Evolutionary conservation across 2,888 invertebrate species (phyloP), one percentile per base, ranked within the genome.

Genomic region (Zhengitettix transpicula): DNA sequence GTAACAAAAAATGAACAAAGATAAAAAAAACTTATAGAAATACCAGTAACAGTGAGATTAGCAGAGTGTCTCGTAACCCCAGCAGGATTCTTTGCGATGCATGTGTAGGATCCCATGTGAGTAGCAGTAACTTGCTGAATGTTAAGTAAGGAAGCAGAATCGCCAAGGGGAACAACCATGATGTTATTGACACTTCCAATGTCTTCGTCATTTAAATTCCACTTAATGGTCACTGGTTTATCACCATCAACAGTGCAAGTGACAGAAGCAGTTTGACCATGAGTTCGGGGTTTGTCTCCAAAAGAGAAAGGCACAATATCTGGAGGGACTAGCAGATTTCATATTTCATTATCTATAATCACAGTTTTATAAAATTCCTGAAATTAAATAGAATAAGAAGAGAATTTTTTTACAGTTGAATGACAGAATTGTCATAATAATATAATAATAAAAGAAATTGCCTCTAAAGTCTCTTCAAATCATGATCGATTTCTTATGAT

Each of bases 21-120:
- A 14, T 51, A 14, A 51, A 28, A 28, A 28, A 7, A 7, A 2
- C 47, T 47, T n/a, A 47, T 47, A 47, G 5, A 14, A 58, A 55
- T 62, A 84, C 84, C 84, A 71, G 83, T 84, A 67, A 84, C 82
- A 71, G 80, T 75, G 69, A 84, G 78, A 53, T 78, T 77, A 60
- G 83, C 79, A 64, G 78, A 78, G 69, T 79, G 78, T 67, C 80
- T 78, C 62, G 75, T 76, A 65, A 78, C 77, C 68, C 83, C 83
- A 66, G 82, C 83, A 66, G 75, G 74, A 71, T 85, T 84, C 70
- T 78, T 78, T 52, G 80, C 81, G 68, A 78, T 77, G 71, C 83
- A 83, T 62, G 81, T 82, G 71, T 82, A 83, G 72, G 81, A 80
- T 61, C 83, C 83, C 65, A 80, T 79, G 67, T 83, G 82, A 65